phyloP scores from a whole-genome alignment of 1,140 invertebrate species.

The Physella acuta region DNA sequence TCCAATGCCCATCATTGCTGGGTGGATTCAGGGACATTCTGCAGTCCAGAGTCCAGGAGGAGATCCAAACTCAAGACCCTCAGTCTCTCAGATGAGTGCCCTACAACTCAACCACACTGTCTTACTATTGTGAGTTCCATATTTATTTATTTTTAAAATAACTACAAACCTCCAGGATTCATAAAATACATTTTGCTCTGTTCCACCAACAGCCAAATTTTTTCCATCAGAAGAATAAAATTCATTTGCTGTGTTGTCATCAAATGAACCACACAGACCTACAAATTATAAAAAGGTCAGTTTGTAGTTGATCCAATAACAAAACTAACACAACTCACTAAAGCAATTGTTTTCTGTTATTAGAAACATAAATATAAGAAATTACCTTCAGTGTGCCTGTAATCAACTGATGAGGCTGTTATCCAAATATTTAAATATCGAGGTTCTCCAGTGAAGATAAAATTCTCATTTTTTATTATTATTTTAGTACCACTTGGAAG shows the following conservation, averaged over 20 bases:
- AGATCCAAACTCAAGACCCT: too few species aligned
- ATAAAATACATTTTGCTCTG: constrained; percentile 30
- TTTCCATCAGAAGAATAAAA: constrained; percentile 36
- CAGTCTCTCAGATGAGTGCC: too few species aligned
- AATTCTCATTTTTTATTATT: constrained; percentile 29
- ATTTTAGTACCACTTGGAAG: constrained; percentile 47
- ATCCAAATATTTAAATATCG: constrained; percentile 43
- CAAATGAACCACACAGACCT: constrained; percentile 46
- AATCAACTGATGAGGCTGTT: constrained; percentile 33
- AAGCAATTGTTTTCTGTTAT: too few species aligned
- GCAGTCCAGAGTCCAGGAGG: too few species aligned
- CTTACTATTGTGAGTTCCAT: too few species aligned
- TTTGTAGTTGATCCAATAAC: too few species aligned
- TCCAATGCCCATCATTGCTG: too few species aligned
- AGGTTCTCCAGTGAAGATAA: not conserved
- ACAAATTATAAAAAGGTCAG: not conserved
- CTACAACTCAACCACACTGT: too few species aligned
- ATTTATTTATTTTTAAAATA: not conserved
- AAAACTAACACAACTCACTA: too few species aligned
- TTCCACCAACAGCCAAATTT: constrained; percentile 15
- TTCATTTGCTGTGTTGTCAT: constrained; percentile 40
- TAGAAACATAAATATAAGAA: too few species aligned
- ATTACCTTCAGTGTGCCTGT: constrained; percentile 36
- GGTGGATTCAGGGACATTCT: too few species aligned
- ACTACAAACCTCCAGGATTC: constrained; percentile 34